A percentile compares a stretch with the other conserved stretches of the same genome.
Evolutionary conservation across 2,113 vertebrate genomes (phyloP).

Genomic region (Notothenia coriiceps): DNA sequence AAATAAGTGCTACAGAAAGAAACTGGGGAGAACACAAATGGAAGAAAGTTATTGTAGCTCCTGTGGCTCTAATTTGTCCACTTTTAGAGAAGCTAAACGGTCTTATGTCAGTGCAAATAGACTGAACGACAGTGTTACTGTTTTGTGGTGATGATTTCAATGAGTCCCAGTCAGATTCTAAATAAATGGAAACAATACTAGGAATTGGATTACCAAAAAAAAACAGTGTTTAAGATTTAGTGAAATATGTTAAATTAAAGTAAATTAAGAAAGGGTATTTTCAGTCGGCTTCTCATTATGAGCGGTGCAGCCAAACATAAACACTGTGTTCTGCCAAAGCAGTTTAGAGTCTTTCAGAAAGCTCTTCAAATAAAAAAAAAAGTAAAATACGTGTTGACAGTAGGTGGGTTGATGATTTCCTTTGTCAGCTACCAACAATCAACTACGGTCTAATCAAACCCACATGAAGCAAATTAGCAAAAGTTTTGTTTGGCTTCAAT

Average conservation of each 20-base stretch:
- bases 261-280: not conserved
- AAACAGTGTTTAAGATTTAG: not conserved
- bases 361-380: not conserved
- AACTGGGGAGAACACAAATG: not conserved
- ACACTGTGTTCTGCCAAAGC: not conserved
- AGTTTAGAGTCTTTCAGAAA: not conserved
- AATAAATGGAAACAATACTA: constrained; percentile 25
- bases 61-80: constrained; percentile 45
- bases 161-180: constrained; percentile 20
- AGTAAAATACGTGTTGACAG: not conserved
- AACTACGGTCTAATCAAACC: not conserved
- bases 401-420: not conserved
- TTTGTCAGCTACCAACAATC: not conserved
- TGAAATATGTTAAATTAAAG: not conserved
- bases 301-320: not conserved
- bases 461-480: not conserved
- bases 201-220: constrained; percentile 8
- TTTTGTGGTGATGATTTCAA: constrained; percentile 31
- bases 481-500: not conserved
- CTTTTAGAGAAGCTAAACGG: constrained; percentile 6
- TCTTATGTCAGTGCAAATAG: constrained; percentile 39
- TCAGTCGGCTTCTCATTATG: not conserved
- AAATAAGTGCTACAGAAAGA: constrained; percentile 26
- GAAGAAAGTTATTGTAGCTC: constrained; percentile 31
- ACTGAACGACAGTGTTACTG: constrained; percentile 31